Evolutionary conservation across 2,797 vertebrate species (phyloP), one percentile per base, ranked within the genome.

Genomic region (Thalassophryne amazonica): DNA sequence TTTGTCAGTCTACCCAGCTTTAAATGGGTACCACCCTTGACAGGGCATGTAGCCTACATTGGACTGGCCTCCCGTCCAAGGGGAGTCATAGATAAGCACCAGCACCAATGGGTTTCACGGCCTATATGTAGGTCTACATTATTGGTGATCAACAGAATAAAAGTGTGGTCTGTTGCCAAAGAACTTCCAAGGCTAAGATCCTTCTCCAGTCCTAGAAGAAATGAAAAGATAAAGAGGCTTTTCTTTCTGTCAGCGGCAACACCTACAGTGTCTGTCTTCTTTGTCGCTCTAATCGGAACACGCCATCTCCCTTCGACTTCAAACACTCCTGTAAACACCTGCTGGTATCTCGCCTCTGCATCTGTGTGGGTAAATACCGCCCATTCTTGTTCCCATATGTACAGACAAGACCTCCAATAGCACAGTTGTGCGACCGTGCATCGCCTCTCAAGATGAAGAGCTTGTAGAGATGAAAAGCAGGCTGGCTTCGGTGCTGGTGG

Each of bases 251-350:
- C 41, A 73, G 81, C 80, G 74, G 65, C 86, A 76, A 82, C 74
- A 75, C 57, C 76, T 64, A 73, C 63, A 75, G 69, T 59, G 62
- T 69, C 65, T 21, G 36, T 60, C 64, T 58, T 46, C 60, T 49
- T 60, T 47, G 2, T 38, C 47, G 63, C 62, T 70, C 70, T 82
- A 72, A 83, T 86, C 84, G 24, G 60, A 73, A 61, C 62, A 59
- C 74, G 69, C 80, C 83, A 91, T 89, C 87, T 89, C 68, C 54
- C 67, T 69, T 58, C 23, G 33, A 76, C 86, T 87, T 86, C 80
- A 87, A 87, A 90, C 71, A 63, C 67, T 80, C 69, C 63, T 62
- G 83, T 85, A 86, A 86, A 87, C 89, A 90, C 85, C 86, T 88
- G 85, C 85, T 83, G 85, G 81, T 88, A 91, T 92, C 88, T 88